A percentile compares a stretch with the other conserved stretches of the same genome.
Evolutionary conservation across 1,140 invertebrate species (phyloP).

Genomic region (Babylonia areolata): DNA sequence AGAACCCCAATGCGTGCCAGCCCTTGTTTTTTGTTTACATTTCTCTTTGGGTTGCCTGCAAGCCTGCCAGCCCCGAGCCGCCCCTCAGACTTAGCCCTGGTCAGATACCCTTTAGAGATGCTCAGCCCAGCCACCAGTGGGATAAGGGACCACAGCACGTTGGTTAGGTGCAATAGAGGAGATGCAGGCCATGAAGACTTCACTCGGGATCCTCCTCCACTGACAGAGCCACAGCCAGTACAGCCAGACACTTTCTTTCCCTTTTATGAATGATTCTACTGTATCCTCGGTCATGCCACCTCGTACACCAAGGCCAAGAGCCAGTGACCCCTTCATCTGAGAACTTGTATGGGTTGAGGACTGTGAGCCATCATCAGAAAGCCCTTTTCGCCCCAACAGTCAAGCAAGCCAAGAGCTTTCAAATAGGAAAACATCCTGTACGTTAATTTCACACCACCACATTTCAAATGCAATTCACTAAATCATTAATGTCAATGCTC

Average conservation of each 20-base stretch:
- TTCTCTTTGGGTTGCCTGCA: neutral
- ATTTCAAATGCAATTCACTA: neutral
- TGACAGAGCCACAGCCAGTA: slow-evolving; percentile 10
- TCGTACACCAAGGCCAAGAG: slow-evolving; percentile 4
- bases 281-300: slow-evolving; percentile 1
- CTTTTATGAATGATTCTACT: neutral
- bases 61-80: neutral
- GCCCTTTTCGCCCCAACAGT: slow-evolving; percentile 30
- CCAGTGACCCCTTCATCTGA: neutral
- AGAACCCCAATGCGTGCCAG: slow-evolving; percentile 15
- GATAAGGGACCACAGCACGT: slow-evolving; percentile 29
- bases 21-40: slow-evolving; percentile 10
- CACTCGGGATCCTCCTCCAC: neutral
- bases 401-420: slow-evolving; percentile 34
- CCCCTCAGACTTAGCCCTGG: neutral
- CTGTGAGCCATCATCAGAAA: slow-evolving; percentile 30
- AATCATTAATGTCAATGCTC: neutral
- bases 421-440: slow-evolving; percentile 36
- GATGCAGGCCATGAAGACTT: slow-evolving; percentile 23
- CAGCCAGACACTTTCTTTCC: slow-evolving; percentile 25
- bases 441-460: slow-evolving; percentile 35
- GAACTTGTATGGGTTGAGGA: slow-evolving; percentile 32
- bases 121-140: neutral
- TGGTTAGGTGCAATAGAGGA: slow-evolving; percentile 17
- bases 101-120: slow-evolving; percentile 12